These are phyloP conservation scores for Hippocampus kuda DNA, from an alignment of 2,797 vertebrate species.

Conservation along the genomic window DNA sequence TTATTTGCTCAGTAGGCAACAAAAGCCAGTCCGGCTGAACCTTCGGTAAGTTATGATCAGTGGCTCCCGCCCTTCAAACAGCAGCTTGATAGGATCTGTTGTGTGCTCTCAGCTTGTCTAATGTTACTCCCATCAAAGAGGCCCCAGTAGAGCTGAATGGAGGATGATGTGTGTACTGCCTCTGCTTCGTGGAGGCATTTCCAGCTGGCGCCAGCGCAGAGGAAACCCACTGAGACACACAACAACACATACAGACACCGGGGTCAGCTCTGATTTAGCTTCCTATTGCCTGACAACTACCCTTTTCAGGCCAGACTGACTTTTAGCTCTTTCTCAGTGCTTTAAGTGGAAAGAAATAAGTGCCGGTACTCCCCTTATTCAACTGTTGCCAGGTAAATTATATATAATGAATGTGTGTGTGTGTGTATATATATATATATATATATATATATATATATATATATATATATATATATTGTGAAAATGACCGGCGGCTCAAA, in stretches of 20 bases:
- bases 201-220: slow-evolving; percentile 71
- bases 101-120: slow-evolving; percentile 53
- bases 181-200: slow-evolving; percentile 67
- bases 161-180: slow-evolving; percentile 63
- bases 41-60: slow-evolving; percentile 53
- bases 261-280: slow-evolving; percentile 62
- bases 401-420: too few species aligned
- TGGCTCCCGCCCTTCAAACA: slow-evolving; percentile 40
- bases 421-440: too few species aligned
- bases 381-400: too few species aligned
- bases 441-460: too few species aligned
- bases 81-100: slow-evolving; percentile 58
- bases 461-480: too few species aligned
- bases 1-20: slow-evolving; percentile 39
- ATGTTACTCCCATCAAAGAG: slow-evolving; percentile 64
- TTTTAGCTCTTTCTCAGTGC: slow-evolving; percentile 27
- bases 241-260: slow-evolving; percentile 67
- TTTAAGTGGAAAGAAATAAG: neutral
- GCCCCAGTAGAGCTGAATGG: slow-evolving; percentile 55
- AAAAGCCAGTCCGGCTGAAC: slow-evolving; percentile 20
- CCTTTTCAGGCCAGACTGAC: slow-evolving; percentile 45
- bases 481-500: too few species aligned
- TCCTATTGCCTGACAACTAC: slow-evolving; percentile 40
- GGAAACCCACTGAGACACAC: slow-evolving; percentile 70
- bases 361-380: too few species aligned